Base-by-base conservation (phyloP, 35 echinoderm and acorn worm species). In the Amphiura filiformis region DNA sequence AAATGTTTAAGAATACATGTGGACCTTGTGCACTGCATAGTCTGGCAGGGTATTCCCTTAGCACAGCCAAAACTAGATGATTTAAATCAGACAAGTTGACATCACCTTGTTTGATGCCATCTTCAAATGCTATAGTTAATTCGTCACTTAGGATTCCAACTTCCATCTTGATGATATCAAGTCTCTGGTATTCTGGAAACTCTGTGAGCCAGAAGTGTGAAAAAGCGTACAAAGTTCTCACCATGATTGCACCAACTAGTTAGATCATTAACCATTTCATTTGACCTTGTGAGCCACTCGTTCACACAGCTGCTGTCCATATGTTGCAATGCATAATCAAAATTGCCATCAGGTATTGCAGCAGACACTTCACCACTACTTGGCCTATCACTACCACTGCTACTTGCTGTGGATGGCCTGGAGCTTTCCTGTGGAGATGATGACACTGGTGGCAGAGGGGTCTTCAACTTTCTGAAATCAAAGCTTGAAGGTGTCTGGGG, bases 201-300 rank as follows among this genome's bases (percentile, higher is more conserved):
- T 99, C 93, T 1, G 83, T 87, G 78, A 99, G 38, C 96, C 93
- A 92, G 76, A 95, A 99, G 61, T 99, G 83, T 31, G 89, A 90
- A 88, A 99, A 99, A n/a, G 0, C 39, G 34, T 9, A 99, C 96
- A 99, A 99, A 99, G 44, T 95, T 91, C 35, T 99, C 80, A 34
- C 56, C 56, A 35, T 57, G 32, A 35, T 84, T 77, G 49, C 93
- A 99, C 96, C 96, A 99, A 20, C 36, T 38, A 26, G 83, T 49
- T 0, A 99, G 80, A 28, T 94, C 93, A 52, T 65, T 78, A 1
- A 99, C 91, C 83, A 89, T 87, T 18, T 89, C 81, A 47, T 91
- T 94, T 38, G 96, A 89, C 31, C 92, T 83, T 82, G 82, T 37
- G 11, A 99, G 44, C 87, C 90, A 99, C 17, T 86, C 80, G 17